Base-by-base conservation (phyloP, 2,113 vertebrate genomes). In the Ivindomyrus marchei region DNA sequence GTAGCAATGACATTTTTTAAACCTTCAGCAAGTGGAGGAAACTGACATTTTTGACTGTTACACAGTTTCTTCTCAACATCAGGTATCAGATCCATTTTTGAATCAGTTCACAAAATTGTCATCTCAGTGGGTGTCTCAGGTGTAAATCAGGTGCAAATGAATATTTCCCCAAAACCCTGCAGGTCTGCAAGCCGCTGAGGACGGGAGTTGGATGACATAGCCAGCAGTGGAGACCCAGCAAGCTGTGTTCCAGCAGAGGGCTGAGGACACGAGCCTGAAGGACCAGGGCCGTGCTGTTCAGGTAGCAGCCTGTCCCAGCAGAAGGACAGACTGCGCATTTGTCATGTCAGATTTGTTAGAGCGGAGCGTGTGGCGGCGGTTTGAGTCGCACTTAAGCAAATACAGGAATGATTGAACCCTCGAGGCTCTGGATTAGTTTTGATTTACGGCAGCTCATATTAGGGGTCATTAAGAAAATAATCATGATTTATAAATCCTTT, bases 401-500 rank as follows among this genome's bases (percentile, higher is more conserved):
- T 90, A 88, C 27, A 4, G 9, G 50, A 66, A 90, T 89, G 39
- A 88, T 70, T 88, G 62, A 90, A 39, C 74, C 74, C 89, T 80
- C 5, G 21, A 84, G 42, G 90, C 66, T 80, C 88, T 77, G 88
- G 52, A 83, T 90, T 45, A 45, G 21, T 88, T 89, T 90, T 94
- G 92, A 94, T 94, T 95, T 93, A 93, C 90, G 62, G 89, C 87
- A 89, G 91, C 52, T 90, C 89, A 88, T 91, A 91, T 58, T 42
- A 90, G 91, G 77, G 92, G 93, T 93, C 87, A 91, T 95, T 94
- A 91, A 92, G 93, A 90, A 93, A 94, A 93, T 93, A 93, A 95
- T 94, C 92, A 92, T 93, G 93, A 95, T 95, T 94, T 92, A 94
- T 94, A 93, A 92, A 90, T 91, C 92, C 83, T 47, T 89, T 91